phyloP scores from a whole-genome alignment of 2,113 vertebrate genomes.

The Theropithecus gelada region DNA sequence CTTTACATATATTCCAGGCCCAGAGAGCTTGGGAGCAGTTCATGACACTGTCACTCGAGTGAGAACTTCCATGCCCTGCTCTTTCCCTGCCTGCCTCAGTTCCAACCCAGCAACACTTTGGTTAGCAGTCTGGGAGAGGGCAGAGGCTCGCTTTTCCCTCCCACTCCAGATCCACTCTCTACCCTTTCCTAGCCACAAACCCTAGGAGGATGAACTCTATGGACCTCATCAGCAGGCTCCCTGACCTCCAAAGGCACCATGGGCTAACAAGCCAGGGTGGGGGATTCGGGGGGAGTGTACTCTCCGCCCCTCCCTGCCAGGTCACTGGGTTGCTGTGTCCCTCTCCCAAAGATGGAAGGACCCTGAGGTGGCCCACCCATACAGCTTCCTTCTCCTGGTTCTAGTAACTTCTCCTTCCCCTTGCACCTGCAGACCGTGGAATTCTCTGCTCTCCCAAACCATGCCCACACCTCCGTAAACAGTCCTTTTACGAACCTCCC shows the following conservation, averaged over 20 bases:
- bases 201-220: accelerated
- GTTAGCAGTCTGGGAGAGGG: not conserved
- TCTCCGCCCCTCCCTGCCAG: not conserved
- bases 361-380: not conserved
- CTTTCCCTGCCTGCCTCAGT: not conserved
- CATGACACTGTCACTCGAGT: too few species aligned
- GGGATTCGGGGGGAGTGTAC: not conserved
- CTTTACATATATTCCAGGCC: not conserved
- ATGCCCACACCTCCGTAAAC: not conserved
- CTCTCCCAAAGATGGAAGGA: not conserved
- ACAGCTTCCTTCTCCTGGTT: not conserved
- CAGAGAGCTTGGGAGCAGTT: not conserved
- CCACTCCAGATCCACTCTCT: not conserved
- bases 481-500: not conserved
- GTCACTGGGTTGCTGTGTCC: not conserved
- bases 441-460: not conserved
- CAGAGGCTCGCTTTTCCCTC: not conserved
- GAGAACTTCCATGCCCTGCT: not conserved
- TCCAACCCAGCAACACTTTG: not conserved
- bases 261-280: too few species aligned
- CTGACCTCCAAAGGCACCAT: not conserved
- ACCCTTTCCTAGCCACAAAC: accelerated
- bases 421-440: not conserved
- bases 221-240: not conserved
- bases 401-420: not conserved